Evolutionary conservation across 2,888 invertebrate genomes (phyloP), one percentile per base, ranked within the genome.

Genomic region (Epinotia ramella): DNA sequence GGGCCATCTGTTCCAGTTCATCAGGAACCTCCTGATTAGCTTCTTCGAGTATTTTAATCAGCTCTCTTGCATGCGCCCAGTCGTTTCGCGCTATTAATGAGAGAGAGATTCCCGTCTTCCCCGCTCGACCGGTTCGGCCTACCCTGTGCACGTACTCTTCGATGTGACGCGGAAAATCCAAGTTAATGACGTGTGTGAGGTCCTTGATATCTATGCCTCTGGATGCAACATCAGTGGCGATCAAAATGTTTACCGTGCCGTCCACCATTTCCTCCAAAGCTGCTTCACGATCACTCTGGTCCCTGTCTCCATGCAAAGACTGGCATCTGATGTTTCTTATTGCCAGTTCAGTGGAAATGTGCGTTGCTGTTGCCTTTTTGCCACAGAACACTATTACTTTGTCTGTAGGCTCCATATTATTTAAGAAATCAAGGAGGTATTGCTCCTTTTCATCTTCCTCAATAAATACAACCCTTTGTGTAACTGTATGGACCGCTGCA

Each of bases 111-210:
- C 99, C 99, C 0, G 95, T 96, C 77, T 96, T 96, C 18, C 99
- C 99, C 18, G 99, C 99, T 76, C 99, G 95, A 0, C 99, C 99
- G 0, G 99, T 99, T 77, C 99, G 95, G 0, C 99, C 99, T n/a
- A 99, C 98, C 77, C 99, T 95, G 87, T 99, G 99, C 0, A 98
- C 98, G 91, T 99, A 99, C 84, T 99, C 99, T 88, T 99, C 99
- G 83, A 99, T 98, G 83, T 98, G 98, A 18, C 97, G 95, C 0
- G 99, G 99, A 84, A 99, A 99, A 89, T 99, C 99, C 83, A 96
- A 97, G 89, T 99, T 99, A 40, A 99, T 93, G 1, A 99, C 98
- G 89, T 98, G 97, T 91, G 98, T 97, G 12, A 98, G 95, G 85
- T 98, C 97, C 83, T 97, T 96, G 71, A 98, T 98, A 87, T 99